Conservation (phyloP, 2,113 vertebrate species). For the Lucifuga dentata region DNA sequence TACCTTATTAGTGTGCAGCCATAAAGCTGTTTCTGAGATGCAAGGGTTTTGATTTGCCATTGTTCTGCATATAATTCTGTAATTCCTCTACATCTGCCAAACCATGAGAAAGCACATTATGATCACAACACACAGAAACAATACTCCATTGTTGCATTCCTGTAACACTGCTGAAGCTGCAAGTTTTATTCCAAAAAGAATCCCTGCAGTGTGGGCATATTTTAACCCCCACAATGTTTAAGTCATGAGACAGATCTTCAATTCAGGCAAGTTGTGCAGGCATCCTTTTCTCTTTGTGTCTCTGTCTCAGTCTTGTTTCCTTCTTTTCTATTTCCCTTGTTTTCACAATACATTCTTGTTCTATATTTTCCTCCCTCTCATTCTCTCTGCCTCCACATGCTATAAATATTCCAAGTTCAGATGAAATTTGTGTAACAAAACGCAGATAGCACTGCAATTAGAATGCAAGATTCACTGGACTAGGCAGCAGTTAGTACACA, state of each 20-base stretch:
- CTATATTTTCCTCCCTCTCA: slow-evolving; percentile 7
- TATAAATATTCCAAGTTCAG: too few relatives aligned
- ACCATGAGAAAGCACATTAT: slow-evolving; percentile 59
- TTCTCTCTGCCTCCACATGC: slow-evolving; percentile 31
- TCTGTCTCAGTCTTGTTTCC: slow-evolving; percentile 21
- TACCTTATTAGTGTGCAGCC: neutral
- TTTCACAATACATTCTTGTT: slow-evolving; percentile 28
- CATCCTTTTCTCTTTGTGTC: slow-evolving; percentile 42
- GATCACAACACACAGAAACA: slow-evolving; percentile 65
- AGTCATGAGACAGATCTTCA: slow-evolving; percentile 76
- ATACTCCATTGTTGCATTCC: slow-evolving; percentile 74
- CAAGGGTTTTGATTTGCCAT: slow-evolving; percentile 27
- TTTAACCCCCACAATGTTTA: slow-evolving; percentile 77
- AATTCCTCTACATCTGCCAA: slow-evolving; percentile 27
- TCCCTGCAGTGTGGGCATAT: slow-evolving; percentile 71
- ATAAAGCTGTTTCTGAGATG: slow-evolving; percentile 9
- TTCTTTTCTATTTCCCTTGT: neutral
- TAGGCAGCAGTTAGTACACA: slow-evolving; percentile 18
- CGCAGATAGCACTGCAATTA: too few relatives aligned
- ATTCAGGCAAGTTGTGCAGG: slow-evolving; percentile 52
- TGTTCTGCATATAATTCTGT: slow-evolving; percentile 25
- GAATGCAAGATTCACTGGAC: slow-evolving; percentile 26
- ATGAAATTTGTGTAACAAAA: too few relatives aligned
- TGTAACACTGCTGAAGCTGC: slow-evolving; percentile 75
- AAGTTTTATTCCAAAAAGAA: slow-evolving; percentile 66